Evolutionary conservation across 2,888 invertebrate genomes (phyloP), one percentile per base, ranked within the genome.

Genomic region (Rugalucina vietnamica): DNA sequence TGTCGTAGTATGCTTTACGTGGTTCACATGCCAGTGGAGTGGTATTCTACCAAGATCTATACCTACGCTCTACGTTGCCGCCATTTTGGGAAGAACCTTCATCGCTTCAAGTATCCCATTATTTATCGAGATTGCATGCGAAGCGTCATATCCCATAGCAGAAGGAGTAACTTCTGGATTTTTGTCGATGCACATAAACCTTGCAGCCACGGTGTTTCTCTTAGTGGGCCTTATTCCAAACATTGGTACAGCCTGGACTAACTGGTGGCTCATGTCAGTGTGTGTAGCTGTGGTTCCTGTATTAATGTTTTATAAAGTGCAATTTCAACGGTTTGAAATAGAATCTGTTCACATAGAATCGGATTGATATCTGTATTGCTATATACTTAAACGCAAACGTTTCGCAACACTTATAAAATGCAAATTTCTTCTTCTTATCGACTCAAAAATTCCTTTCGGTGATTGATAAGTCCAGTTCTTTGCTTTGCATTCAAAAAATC

Each of bases 11-110:
- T 76, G 65, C 18, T 88, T 87, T 76, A 57, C 65, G 0, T 90
- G 88, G 89, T 82, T 89, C 34, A 87, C 88, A 10, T 78, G 84
- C 0, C 81, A 89, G 60, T 86, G 85, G 77, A 75, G 84, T 18
- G 77, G 83, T 29, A 69, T 89, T 32, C 79, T 91, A 34, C 90
- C 90, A 0, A 80, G 81, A n/a, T 86, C 89, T 14, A 81, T 77
- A 84, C 84, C 36, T n/a, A 57, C 57, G 12, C 27, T 87, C 32
- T 87, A 85, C 77, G 32, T 72, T 2, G 70, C 84, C 3, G 73
- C 74, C 12, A 85, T 87, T 12, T 5, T 78, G 4, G 74, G 80
- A 4, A 50, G 76, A 10, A 39, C 80, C 32, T 76, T 78, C 65
- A 74, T 82, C 27, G 65, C 69, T 34, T 43, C 80, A n/a, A 71